Base-by-base conservation (phyloP, 1,140 invertebrate species). In the Hypothenemus hampei region DNA sequence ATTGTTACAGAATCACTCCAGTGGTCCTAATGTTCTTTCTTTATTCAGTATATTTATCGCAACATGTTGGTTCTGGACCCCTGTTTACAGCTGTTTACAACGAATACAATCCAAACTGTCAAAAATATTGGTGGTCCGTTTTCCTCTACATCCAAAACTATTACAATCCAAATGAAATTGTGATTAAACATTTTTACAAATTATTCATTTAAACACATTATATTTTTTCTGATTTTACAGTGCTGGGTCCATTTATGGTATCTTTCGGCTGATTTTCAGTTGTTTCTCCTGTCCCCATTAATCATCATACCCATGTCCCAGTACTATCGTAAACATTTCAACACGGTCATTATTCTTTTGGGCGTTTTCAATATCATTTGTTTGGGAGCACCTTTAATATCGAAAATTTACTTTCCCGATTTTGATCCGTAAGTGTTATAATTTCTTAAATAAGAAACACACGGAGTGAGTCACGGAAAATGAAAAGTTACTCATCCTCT, bases 201-300 rank as follows among this genome's bases (percentile, higher is more conserved):
- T 3, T 37, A 16, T 2, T 11, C 16, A 37, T 37, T 37, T 37
- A 4, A 37, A 16, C 11, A 11, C 11, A 7, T 37, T 37, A 13
- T 37, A 2, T 31, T 31, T 31, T 31, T 13, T 31, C 13, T 31
- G 13, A 31, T 31, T 31, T 10, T 75, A 35, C 62, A 84, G 84
- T 87, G 86, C 66, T 43, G 77, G 3, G 49, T 54, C 3, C 76
- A 77, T n/a, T 69, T 75, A 0, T 80, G 77, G 77, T 79, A 77
- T 50, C 49, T 80, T 16, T 73, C 85, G 2, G 82, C 85, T 23
- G 87, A 89, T 61, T 83, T 86, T 73, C 85, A 88, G 65, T 76
- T 87, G 45, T 85, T 83, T 60, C 63, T 83, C 10, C 43, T 86
- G 21, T 74, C 76, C 4, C 77, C 76, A 2, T n/a, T 80, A 1